These are phyloP conservation scores for Laspeyria flexula DNA, from an alignment of 2,888 invertebrate genomes.

Conservation along the genomic window DNA sequence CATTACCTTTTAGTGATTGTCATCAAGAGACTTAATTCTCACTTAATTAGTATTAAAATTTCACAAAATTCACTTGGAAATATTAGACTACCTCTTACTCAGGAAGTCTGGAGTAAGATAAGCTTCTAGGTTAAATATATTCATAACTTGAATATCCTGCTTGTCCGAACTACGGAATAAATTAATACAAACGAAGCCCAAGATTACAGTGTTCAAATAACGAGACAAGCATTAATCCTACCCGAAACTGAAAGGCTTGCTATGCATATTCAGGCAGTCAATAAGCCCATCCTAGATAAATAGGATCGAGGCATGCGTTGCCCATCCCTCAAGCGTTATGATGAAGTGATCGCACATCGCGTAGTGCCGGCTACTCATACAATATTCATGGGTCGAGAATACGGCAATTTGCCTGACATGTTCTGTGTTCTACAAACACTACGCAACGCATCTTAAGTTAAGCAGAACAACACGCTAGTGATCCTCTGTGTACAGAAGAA, in stretches of 20 bases:
- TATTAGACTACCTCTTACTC: too few species aligned
- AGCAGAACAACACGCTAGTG: slow-evolving; percentile 48
- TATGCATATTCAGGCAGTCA: slow-evolving; percentile 58
- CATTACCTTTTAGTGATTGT: too few species aligned
- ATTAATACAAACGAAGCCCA: slow-evolving; percentile 25
- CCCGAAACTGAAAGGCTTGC: slow-evolving; percentile 37
- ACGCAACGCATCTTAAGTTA: slow-evolving; percentile 55
- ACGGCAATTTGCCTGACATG: slow-evolving; percentile 74
- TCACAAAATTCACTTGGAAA: too few species aligned
- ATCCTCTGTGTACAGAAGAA: slow-evolving; percentile 31
- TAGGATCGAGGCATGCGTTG: slow-evolving; percentile 55
- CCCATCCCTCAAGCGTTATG: slow-evolving; percentile 58
- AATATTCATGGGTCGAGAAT: slow-evolving; percentile 75
- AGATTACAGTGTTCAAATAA: slow-evolving; percentile 44
- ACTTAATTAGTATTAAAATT: too few species aligned
- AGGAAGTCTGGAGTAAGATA: too few species aligned
- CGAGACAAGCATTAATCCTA: slow-evolving; percentile 44
- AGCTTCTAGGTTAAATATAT: neutral
- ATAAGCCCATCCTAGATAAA: slow-evolving; percentile 64
- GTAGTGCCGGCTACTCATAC: slow-evolving; percentile 62
- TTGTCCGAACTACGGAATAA: slow-evolving; percentile 18
- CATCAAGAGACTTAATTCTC: too few species aligned
- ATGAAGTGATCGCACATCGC: slow-evolving; percentile 68
- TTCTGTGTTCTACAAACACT: slow-evolving; percentile 45
- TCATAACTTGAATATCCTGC: neutral